A percentile compares a stretch with the other conserved stretches of the same genome.
Evolutionary conservation across 1,140 invertebrate genomes (phyloP).

Genomic region (Bombus confusus): DNA sequence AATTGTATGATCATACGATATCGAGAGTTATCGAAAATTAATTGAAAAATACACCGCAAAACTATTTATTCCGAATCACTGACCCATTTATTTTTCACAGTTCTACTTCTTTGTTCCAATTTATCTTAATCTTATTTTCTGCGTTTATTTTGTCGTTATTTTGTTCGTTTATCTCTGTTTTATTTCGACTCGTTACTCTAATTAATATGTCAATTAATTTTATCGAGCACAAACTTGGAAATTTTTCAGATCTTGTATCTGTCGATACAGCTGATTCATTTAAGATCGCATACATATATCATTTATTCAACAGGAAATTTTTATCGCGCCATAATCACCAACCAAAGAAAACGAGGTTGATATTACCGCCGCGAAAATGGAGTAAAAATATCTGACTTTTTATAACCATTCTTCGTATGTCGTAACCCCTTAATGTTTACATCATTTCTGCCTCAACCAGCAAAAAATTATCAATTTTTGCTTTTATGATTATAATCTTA

Average conservation of each 20-base stretch:
- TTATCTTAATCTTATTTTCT: background rate
- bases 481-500: background rate
- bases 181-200: background rate
- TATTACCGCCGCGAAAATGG: background rate
- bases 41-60: background rate
- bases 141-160: background rate
- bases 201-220: background rate
- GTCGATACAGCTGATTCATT: background rate
- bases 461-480: background rate
- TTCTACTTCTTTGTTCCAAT: background rate
- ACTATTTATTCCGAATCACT: background rate
- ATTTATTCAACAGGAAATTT: background rate
- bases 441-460: background rate
- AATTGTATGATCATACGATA: too few relatives aligned
- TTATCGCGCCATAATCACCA: background rate
- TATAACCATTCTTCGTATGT: background rate
- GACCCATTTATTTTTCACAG: background rate
- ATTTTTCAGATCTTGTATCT: background rate
- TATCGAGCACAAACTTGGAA: background rate
- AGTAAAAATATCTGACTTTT: background rate
- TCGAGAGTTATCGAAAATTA: background rate
- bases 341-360: background rate
- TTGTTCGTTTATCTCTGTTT: background rate
- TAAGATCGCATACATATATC: background rate
- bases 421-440: background rate